These are phyloP conservation scores for Oriolus oriolus DNA, from an alignment of 2,113 vertebrate genomes.

Conservation along the genomic window DNA sequence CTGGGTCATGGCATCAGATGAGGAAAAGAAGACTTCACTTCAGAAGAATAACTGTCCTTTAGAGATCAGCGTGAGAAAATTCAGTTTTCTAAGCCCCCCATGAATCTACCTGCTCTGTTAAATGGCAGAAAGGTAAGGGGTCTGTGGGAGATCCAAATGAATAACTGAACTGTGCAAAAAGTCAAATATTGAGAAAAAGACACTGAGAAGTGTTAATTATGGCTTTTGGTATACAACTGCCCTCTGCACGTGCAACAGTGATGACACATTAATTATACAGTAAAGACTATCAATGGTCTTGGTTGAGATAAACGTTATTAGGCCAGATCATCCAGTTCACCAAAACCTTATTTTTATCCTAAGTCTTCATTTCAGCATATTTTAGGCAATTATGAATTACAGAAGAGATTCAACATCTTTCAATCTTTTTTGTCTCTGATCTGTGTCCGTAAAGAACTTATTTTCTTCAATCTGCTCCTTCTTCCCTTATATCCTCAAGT, in stretches of 20 bases:
- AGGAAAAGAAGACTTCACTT: background rate
- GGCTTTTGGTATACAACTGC: background rate
- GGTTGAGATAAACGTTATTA: background rate
- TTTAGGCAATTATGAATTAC: background rate
- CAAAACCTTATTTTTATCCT: background rate
- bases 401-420: background rate
- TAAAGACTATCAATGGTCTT: background rate
- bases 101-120: background rate
- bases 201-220: background rate
- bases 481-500: background rate
- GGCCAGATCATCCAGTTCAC: background rate
- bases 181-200: background rate
- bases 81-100: background rate
- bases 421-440: background rate
- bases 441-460: background rate
- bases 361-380: background rate
- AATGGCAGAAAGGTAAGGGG: background rate
- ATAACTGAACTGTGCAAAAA: background rate
- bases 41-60: background rate
- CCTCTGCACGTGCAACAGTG: background rate
- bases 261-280: background rate
- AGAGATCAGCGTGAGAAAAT: background rate
- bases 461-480: background rate
- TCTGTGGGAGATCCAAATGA: background rate
- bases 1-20: background rate